Base-by-base conservation (phyloP, 92 coral and sea anemone species). In the Palythoa caribaeorum region DNA sequence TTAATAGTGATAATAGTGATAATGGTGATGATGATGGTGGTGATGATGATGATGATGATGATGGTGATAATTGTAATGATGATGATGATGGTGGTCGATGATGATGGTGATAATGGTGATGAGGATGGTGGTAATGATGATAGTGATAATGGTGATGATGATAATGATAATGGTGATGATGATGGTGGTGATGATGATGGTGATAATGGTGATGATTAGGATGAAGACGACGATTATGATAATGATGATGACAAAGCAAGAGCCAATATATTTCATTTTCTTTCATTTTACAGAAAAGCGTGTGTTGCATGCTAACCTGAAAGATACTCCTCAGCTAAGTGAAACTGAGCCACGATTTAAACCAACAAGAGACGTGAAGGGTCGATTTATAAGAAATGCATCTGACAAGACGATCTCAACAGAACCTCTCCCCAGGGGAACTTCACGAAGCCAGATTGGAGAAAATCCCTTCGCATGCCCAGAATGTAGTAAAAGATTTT, bases 381-480 rank as follows among this genome's bases (percentile, higher is more conserved):
- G 86, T 38, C 86, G 86, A 13, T 81, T 81, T 9, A 63, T 81
- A 1, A 44, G 86, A 13, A 21, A 17, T 35, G 75, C 86, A 1
- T 21, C 73, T 7, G 20, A 65, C 13, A 69, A 81, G 60, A 81
- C 75, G 8, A 20, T 20, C 54, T 50, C 62, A 63, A 52, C 39
- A 60, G 72, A 20, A 38, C 1, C 37, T n/a, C 55, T 11, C 6
- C 51, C 86, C 3, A 81, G n/a, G 12, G 60, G 44, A 10, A 71
- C 54, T 5, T 35, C 39, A 6, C 36, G 60, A 15, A 66, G 17
- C 73, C 86, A 81, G 40, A 47, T 81, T 15, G 86, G 86, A 48
- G 86, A 81, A 81, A 81, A 81, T 9, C 86, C 86, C 17, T 81
- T 81, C 59, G 38, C 60, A 1, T 81, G 86, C 17, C 86, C 86